Percentiles rank a stretch among this genome's conserved stretches.
These are phyloP conservation scores for Acestrorhynchus altus DNA, from an alignment of 2,797 vertebrate genomes.

Conservation along the genomic window DNA sequence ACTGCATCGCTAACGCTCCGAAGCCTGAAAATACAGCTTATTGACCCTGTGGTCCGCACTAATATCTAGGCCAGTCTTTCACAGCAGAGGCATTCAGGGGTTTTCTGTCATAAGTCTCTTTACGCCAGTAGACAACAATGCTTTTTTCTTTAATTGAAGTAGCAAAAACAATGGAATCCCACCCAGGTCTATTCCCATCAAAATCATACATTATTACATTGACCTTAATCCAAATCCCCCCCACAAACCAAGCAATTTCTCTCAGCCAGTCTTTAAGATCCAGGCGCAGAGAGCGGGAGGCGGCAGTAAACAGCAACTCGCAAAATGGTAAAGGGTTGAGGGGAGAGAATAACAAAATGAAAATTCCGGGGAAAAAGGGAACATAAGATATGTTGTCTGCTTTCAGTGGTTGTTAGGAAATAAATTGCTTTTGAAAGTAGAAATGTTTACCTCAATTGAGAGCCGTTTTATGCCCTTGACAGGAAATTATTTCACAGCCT, in stretches of 20 bases:
- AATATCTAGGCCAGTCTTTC: constrained; percentile 8
- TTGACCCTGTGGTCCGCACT: constrained; percentile 16
- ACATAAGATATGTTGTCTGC: constrained; percentile 79
- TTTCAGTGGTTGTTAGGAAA: constrained; percentile 77
- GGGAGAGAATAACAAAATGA: constrained; percentile 65
- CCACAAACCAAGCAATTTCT: constrained; percentile 69
- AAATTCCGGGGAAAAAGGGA: constrained; percentile 73
- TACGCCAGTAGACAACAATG: constrained; percentile 27
- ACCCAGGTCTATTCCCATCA: constrained; percentile 57
- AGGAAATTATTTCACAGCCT: constrained; percentile 76
- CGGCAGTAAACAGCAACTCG: constrained; percentile 65
- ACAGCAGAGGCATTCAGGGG: neutral
- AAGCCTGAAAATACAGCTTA: constrained; percentile 8
- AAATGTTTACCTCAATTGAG: constrained; percentile 80
- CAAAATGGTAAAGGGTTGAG: constrained; percentile 55
- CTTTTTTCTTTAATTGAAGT: constrained; percentile 63
- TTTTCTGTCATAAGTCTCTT: constrained; percentile 36
- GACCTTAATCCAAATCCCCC: constrained; percentile 73
- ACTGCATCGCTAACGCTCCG: constrained; percentile 10
- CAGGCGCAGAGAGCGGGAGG: constrained; percentile 56
- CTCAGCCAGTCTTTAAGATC: constrained; percentile 67
- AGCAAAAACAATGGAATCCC: constrained; percentile 57
- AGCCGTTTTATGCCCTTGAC: constrained; percentile 76
- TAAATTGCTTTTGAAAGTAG: constrained; percentile 80
- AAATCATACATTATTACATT: constrained; percentile 69